phyloP scores from a whole-genome alignment of 2,113 vertebrate species.

The Gorsachius goisagi region DNA sequence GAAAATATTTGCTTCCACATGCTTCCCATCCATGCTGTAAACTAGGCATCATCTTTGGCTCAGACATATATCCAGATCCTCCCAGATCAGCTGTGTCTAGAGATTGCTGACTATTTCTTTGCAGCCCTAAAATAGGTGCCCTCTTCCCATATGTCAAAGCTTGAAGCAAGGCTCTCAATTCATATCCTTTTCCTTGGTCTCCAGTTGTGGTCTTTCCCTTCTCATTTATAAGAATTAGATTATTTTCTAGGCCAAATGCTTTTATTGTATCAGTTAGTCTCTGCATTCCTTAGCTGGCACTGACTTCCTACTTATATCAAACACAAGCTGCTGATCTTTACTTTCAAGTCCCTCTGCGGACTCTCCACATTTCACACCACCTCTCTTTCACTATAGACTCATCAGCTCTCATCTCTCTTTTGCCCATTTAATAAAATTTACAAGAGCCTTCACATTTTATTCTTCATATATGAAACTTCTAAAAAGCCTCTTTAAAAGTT shows the following conservation, averaged over 20 bases:
- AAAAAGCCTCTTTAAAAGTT: neutral
- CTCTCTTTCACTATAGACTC: neutral
- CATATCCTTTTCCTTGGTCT: neutral
- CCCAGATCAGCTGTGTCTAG: neutral
- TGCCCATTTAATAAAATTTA: neutral
- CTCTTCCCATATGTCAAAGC: neutral
- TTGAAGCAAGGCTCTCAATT: neutral
- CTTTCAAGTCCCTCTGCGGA: neutral
- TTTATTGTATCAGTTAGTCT: neutral
- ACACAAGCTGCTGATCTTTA: neutral
- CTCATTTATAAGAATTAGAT: neutral
- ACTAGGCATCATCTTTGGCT: neutral
- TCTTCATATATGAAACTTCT: neutral
- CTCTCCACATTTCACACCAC: neutral
- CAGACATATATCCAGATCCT: neutral
- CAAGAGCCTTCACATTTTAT: neutral
- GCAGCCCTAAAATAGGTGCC: neutral
- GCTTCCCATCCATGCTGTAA: neutral
- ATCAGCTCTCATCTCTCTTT: neutral
- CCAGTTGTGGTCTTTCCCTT: neutral
- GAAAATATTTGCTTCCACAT: neutral
- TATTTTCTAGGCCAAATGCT: neutral
- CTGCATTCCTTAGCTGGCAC: neutral
- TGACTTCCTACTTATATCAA: neutral
- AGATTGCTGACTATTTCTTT: neutral